Percentiles rank a stretch among this genome's conserved stretches.
Evolutionary conservation across 2,113 vertebrate genomes (phyloP).

Genomic region (Halcyon senegalensis): DNA sequence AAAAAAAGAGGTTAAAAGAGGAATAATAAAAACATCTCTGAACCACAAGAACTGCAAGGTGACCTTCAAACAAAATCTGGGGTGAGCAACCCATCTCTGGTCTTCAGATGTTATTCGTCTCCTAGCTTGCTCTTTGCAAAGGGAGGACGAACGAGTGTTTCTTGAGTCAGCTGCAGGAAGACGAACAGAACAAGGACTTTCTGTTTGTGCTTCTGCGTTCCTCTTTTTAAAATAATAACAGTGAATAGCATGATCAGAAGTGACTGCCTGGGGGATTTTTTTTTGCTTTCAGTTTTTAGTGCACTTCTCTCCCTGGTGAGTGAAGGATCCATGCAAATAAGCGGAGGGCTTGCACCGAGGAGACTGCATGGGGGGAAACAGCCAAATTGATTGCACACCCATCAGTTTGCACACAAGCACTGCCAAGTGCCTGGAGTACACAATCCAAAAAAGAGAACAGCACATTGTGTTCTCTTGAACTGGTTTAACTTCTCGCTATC

Average conservation of each 20-base stretch:
- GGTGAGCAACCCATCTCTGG: background rate
- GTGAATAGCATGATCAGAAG: background rate
- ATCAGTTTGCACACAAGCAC: background rate
- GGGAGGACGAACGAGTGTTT: background rate
- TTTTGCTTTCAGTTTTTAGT: background rate
- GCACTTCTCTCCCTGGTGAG: background rate
- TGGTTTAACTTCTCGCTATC: background rate
- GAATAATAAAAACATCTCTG: background rate
- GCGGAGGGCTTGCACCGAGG: background rate
- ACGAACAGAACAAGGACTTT: background rate
- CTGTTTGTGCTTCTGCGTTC: background rate
- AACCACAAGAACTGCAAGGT: slow-evolving; percentile 18
- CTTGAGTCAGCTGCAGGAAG: background rate
- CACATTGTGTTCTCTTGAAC: slow-evolving; percentile 23
- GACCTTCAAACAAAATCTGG: slow-evolving; percentile 16
- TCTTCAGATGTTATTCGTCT: background rate
- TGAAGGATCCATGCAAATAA: background rate
- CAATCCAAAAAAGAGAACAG: slow-evolving; percentile 17
- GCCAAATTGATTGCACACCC: slow-evolving; percentile 36
- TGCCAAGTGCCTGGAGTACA: slow-evolving; percentile 45
- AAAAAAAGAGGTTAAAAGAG: background rate
- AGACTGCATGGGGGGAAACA: background rate
- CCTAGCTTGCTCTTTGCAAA: background rate
- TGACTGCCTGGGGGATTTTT: background rate
- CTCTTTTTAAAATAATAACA: slow-evolving; percentile 30